phyloP scores from a whole-genome alignment of 2,113 vertebrate species.

The Halcyon malimbica region DNA sequence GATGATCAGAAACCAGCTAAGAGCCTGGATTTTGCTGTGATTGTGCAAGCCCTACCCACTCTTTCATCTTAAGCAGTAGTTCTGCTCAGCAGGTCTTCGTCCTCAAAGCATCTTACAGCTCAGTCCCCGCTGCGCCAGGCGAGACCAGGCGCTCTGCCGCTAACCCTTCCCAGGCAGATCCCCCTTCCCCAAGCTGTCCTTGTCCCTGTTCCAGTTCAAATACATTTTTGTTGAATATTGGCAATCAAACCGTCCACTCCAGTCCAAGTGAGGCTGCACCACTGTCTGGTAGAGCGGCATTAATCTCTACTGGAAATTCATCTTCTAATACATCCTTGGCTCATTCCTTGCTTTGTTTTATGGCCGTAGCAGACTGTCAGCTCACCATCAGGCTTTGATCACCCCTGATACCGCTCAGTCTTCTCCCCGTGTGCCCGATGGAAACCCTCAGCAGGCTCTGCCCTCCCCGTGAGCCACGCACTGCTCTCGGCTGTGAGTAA shows the following conservation, averaged over 20 bases:
- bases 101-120: background rate
- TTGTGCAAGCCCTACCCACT: background rate
- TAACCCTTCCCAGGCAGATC: background rate
- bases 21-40: background rate
- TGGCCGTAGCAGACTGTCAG: background rate
- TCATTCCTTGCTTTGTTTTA: background rate
- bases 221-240: background rate
- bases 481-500: background rate
- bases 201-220: background rate
- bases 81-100: background rate
- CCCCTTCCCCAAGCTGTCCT: background rate
- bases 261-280: background rate
- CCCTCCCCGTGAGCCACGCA: background rate
- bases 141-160: background rate
- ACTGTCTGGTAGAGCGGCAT: background rate
- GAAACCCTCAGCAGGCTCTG: background rate
- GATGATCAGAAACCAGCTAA: background rate
- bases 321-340: constrained; percentile 1
- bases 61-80: background rate
- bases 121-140: background rate
- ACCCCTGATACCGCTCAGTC: background rate
- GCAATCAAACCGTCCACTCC: background rate
- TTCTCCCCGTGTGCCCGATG: background rate
- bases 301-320: constrained; percentile 1
- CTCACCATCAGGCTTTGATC: background rate